Evolutionary conservation across 92 coral and sea anemone genomes (phyloP).

Genomic region (Umimayanthus kanabou): DNA sequence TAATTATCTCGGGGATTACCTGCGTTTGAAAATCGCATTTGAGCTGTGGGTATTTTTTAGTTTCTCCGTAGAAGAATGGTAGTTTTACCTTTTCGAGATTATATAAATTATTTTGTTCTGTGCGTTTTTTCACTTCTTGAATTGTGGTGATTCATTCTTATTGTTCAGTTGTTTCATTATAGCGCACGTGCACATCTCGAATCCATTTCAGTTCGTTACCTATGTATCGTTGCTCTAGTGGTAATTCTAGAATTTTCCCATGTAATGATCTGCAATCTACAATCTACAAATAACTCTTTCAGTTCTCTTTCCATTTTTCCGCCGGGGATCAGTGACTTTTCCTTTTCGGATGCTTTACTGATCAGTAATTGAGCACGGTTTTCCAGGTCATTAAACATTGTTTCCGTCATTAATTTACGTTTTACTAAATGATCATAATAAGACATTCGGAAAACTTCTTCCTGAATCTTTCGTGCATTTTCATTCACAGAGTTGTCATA

Average conservation of each 20-base stretch:
- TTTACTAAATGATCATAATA: too few relatives aligned
- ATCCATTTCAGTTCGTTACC: conserved; percentile 28
- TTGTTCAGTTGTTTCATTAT: neutral
- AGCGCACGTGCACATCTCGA: conserved; percentile 25
- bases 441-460: too few relatives aligned
- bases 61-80: conserved; percentile 28
- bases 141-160: neutral
- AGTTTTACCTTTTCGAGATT: neutral
- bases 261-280: conserved; percentile 16
- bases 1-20: conserved; percentile 27
- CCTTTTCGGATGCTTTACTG: too few relatives aligned
- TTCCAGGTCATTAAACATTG: too few relatives aligned
- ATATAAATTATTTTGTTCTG: neutral
- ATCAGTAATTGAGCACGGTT: too few relatives aligned
- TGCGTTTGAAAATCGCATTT: conserved; percentile 39
- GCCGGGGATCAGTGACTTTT: too few relatives aligned
- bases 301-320: too few relatives aligned
- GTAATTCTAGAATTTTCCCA: conserved; percentile 28
- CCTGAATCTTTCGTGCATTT: too few relatives aligned
- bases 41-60: conserved; percentile 37
- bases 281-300: neutral
- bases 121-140: neutral
- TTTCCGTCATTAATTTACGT: too few relatives aligned
- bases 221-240: neutral
- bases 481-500: too few relatives aligned